phyloP scores from a whole-genome alignment of 2,888 invertebrate species.

The Conops quadrifasciatus region DNA sequence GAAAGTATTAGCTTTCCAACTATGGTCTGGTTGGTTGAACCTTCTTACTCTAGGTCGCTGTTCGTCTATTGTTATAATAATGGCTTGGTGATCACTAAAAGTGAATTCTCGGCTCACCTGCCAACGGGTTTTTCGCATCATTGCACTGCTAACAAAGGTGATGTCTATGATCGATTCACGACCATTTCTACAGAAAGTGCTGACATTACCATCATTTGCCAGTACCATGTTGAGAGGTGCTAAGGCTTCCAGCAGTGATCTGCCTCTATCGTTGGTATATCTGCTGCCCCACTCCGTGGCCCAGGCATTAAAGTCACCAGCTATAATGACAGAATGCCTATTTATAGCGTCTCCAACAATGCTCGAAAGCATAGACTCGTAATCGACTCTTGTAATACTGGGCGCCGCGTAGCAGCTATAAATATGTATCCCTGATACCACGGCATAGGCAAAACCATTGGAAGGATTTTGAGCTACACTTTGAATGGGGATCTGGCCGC shows the following conservation, averaged over 20 bases:
- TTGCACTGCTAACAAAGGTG: slow-evolving; percentile 23
- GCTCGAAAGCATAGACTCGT: not conserved
- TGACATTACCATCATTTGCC: not conserved
- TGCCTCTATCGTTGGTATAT: slow-evolving; percentile 1
- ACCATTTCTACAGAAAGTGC: not conserved
- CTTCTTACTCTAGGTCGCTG: not conserved
- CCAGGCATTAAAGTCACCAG: not conserved
- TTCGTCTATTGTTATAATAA: slow-evolving; percentile 10
- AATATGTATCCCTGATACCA: not conserved
- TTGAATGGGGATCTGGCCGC: not conserved
- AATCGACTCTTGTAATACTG: not conserved
- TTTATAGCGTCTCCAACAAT: not conserved
- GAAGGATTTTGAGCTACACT: not conserved
- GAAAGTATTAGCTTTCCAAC: not conserved
- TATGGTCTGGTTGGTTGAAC: not conserved
- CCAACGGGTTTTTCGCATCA: slow-evolving; percentile 11
- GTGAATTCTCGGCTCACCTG: slow-evolving; percentile 28
- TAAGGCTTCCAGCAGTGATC: slow-evolving; percentile 7
- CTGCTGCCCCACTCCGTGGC: slow-evolving; percentile 20
- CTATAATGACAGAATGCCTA: not conserved
- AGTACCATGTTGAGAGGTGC: slow-evolving; percentile 2
- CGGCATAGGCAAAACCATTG: not conserved
- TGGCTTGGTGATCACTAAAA: slow-evolving; percentile 23
- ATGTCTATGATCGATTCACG: slow-evolving; percentile 27
- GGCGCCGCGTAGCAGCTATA: not conserved